Conservation (phyloP, 30 jellyfish, hydroid and myxozoan genomes). For the Haliclystus octoradiatus region DNA sequence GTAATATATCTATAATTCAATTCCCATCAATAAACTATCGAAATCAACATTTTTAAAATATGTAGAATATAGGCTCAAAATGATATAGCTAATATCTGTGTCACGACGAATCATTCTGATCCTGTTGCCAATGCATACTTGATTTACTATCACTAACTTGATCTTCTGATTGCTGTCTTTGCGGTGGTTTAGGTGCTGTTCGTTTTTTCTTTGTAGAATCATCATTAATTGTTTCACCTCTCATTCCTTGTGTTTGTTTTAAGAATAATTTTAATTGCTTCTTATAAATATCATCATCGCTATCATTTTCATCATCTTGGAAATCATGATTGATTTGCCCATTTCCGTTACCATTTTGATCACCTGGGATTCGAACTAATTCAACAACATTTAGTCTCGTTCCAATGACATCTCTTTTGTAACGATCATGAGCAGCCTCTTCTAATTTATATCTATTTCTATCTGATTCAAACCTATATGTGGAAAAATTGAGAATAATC, state of each 20-base stretch:
- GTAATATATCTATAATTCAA: too few species aligned
- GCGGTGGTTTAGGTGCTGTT: not conserved
- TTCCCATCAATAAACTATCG: too few species aligned
- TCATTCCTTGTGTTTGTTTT: not conserved
- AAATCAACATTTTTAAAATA: too few species aligned
- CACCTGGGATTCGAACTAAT: not conserved
- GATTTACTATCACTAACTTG: not conserved
- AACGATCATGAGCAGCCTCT: not conserved
- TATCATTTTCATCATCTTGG: not conserved
- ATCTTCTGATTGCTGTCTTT: not conserved
- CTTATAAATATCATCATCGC: not conserved
- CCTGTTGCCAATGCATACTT: not conserved
- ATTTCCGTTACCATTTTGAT: not conserved
- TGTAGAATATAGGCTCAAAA: too few species aligned
- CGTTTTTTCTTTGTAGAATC: not conserved
- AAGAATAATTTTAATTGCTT: not conserved
- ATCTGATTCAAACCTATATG: not conserved
- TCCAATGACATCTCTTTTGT: not conserved
- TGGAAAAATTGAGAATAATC: too few species aligned
- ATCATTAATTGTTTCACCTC: not conserved
- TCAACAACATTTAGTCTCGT: not conserved
- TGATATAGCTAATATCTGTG: too few species aligned
- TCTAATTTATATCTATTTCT: not conserved
- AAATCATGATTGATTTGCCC: not conserved
- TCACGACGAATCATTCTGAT: not conserved